phyloP scores from a whole-genome alignment of 2,113 vertebrate species.

The Odocoileus hemionus region DNA sequence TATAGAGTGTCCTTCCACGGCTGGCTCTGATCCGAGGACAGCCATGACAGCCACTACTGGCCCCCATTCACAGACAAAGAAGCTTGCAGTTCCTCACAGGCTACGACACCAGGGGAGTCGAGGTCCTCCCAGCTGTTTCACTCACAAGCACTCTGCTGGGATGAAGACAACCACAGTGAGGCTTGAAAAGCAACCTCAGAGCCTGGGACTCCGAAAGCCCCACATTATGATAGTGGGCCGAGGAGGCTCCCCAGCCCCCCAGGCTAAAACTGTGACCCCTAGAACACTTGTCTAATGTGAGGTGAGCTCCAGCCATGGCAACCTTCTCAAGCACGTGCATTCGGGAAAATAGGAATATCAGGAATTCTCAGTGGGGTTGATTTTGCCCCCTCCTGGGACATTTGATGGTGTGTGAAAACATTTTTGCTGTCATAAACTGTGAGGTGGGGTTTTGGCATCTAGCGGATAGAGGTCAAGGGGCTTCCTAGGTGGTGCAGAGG shows the following conservation, averaged over 20 bases:
- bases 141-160: not conserved
- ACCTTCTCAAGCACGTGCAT: not conserved
- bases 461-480: not conserved
- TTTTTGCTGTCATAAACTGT: not conserved
- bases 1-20: not conserved
- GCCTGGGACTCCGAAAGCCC: not conserved
- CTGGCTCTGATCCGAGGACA: fast-evolving
- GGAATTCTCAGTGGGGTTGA: not conserved
- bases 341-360: not conserved
- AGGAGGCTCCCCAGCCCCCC: not conserved
- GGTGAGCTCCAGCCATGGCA: not conserved
- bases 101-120: not conserved
- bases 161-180: not conserved
- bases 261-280: too few relatives aligned
- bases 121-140: not conserved
- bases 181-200: not conserved
- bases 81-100: not conserved
- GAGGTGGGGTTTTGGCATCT: not conserved
- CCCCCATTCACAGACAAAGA: not conserved
- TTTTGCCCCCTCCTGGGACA: not conserved
- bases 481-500: not conserved
- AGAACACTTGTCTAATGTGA: too few relatives aligned
- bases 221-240: not conserved
- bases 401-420: not conserved
- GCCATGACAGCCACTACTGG: not conserved